Evolutionary conservation across 1,140 invertebrate genomes (phyloP).

Genomic region (Drosophila dunni): DNA sequence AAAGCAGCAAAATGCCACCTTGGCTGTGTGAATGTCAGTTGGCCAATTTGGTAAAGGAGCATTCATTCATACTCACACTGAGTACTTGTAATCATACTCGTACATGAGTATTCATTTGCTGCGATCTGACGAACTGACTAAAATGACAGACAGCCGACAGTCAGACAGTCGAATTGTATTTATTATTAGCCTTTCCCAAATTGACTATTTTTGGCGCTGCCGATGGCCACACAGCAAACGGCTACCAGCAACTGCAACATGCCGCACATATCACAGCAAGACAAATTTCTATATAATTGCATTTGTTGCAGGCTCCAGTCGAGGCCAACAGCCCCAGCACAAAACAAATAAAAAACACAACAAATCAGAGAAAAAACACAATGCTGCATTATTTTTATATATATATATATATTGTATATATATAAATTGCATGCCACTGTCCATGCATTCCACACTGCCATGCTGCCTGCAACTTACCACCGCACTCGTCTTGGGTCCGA

Average conservation of each 20-base stretch:
- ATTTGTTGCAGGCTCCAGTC: conserved; percentile 72
- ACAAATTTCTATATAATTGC: conserved; percentile 83
- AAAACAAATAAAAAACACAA: conserved; percentile 13
- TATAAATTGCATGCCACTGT: conserved; percentile 80
- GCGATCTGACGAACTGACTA: conserved; percentile 59
- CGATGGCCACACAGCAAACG: conserved; percentile 71
- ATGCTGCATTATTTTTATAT: conserved; percentile 78
- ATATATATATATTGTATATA: too few species aligned
- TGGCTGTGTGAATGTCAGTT: conserved; percentile 79
- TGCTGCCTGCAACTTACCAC: conserved; percentile 22
- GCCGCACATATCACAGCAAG: conserved; percentile 81
- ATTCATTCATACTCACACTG: conserved; percentile 61
- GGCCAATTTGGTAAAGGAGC: conserved; percentile 68
- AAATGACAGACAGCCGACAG: conserved; percentile 25
- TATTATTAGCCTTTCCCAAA: conserved; percentile 83
- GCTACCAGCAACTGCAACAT: conserved; percentile 65
- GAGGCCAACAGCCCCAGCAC: conserved; percentile 38
- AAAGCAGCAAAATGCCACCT: conserved; percentile 70
- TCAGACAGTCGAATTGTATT: conserved; percentile 50
- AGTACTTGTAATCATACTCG: conserved; percentile 18
- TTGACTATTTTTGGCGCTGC: conserved; percentile 77
- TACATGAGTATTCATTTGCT: conserved; percentile 51
- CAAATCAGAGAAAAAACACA: conserved; percentile 37
- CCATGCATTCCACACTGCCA: conserved; percentile 66
- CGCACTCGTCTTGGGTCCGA: conserved; percentile 2